These are phyloP conservation scores for Syndactyla subalaris DNA, from an alignment of 2,797 vertebrate genomes.

Conservation along the genomic window DNA sequence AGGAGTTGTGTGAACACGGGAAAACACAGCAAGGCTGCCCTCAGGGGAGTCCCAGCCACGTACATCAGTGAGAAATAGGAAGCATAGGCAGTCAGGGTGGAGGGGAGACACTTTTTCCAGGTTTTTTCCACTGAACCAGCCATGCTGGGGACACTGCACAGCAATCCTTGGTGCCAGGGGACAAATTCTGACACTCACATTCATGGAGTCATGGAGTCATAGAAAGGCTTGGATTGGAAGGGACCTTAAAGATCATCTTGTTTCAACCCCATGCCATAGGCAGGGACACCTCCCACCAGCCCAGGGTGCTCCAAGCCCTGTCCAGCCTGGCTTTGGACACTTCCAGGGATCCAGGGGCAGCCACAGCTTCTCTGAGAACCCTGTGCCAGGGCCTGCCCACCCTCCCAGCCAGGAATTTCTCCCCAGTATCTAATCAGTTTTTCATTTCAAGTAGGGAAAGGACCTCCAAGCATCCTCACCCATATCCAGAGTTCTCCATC, in stretches of 20 bases:
- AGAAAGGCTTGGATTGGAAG: background rate
- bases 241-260: background rate
- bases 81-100: background rate
- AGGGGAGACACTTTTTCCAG: background rate
- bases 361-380: background rate
- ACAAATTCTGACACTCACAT: background rate
- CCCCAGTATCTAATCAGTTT: background rate
- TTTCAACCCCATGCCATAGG: background rate
- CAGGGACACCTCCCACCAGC: background rate
- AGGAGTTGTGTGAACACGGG: background rate
- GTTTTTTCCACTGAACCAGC: background rate
- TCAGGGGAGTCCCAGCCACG: fast-evolving
- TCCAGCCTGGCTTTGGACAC: background rate
- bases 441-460: background rate
- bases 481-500: background rate
- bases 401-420: background rate
- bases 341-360: background rate
- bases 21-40: background rate
- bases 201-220: fast-evolving
- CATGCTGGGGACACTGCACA: background rate
- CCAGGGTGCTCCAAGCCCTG: fast-evolving
- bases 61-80: fast-evolving
- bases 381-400: fast-evolving
- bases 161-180: background rate
- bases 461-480: background rate